Evolutionary conservation across 2,113 vertebrate species (phyloP).

Genomic region (Oryzias woworae): DNA sequence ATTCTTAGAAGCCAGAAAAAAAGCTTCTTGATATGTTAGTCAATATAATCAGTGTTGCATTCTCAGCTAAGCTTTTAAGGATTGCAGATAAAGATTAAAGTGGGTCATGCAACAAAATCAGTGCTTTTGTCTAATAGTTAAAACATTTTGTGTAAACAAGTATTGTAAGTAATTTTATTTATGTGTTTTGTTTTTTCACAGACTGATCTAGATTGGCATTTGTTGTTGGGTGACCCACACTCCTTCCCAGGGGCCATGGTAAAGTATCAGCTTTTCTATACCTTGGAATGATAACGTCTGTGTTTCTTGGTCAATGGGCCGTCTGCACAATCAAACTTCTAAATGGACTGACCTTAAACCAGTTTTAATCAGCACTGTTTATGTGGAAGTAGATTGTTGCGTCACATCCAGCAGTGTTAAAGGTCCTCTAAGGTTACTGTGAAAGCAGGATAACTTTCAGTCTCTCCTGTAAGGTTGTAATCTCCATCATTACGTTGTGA

Average conservation of each 20-base stretch:
- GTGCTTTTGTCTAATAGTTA: too few relatives aligned
- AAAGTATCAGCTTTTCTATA: conserved; percentile 32
- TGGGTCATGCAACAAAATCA: too few relatives aligned
- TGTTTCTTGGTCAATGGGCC: conserved; percentile 4
- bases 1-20: too few relatives aligned
- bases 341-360: conserved; percentile 54
- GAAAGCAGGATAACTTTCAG: conserved; percentile 25
- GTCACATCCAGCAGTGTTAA: conserved; percentile 36
- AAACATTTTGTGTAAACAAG: not conserved
- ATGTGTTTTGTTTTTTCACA: conserved; percentile 28
- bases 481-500: conserved; percentile 5
- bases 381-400: conserved; percentile 41
- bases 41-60: too few relatives aligned
- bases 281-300: conserved; percentile 6
- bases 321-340: conserved; percentile 49
- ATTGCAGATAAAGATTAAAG: too few relatives aligned
- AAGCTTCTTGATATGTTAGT: too few relatives aligned
- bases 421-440: conserved; percentile 37
- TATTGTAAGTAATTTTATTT: not conserved
- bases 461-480: conserved; percentile 28
- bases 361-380: conserved; percentile 45
- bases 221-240: conserved; percentile 58
- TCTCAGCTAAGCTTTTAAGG: too few relatives aligned
- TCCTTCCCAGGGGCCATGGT: conserved; percentile 78
- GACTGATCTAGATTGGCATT: conserved; percentile 53